Evolutionary conservation across 2,113 vertebrate genomes (phyloP).

Genomic region (Pedetes capensis): DNA sequence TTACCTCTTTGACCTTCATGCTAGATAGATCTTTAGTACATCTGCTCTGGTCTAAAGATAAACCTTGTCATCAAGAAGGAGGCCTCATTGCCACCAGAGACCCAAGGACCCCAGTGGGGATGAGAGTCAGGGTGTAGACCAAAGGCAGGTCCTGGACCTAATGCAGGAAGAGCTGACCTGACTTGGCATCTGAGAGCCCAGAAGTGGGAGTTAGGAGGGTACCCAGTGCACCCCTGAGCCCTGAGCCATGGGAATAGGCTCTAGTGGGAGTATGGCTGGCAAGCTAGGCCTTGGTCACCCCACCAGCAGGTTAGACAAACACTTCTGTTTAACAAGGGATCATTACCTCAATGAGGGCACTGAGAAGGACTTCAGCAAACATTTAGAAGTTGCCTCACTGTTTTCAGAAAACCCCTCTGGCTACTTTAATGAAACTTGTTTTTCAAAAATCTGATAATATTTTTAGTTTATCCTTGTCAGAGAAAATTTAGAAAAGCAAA

Average conservation of each 20-base stretch:
- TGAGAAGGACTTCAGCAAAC: constrained; percentile 33
- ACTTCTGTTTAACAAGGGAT: background rate
- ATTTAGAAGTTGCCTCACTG: constrained; percentile 18
- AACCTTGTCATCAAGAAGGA: background rate
- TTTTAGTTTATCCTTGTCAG: background rate
- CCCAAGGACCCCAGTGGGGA: background rate
- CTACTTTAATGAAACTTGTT: constrained; percentile 12
- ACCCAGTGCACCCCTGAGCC: background rate
- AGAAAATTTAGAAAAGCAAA: constrained; percentile 40
- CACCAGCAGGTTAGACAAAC: constrained; percentile 26
- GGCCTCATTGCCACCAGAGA: no score
- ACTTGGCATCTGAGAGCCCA: background rate
- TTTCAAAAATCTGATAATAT: no score
- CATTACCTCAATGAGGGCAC: background rate
- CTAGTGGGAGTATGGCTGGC: background rate
- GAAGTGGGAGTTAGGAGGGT: background rate
- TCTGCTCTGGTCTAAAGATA: background rate
- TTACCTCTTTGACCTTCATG: background rate
- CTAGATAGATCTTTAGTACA: background rate
- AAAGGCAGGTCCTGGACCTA: background rate
- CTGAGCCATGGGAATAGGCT: background rate
- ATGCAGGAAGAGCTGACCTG: background rate
- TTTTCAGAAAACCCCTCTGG: constrained; percentile 1
- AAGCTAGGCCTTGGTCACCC: background rate
- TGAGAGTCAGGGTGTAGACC: background rate